A percentile compares a stretch with the other conserved stretches of the same genome.
These are phyloP conservation scores for Drosophila orena DNA, from an alignment of 1,140 invertebrate species.

Conservation along the genomic window DNA sequence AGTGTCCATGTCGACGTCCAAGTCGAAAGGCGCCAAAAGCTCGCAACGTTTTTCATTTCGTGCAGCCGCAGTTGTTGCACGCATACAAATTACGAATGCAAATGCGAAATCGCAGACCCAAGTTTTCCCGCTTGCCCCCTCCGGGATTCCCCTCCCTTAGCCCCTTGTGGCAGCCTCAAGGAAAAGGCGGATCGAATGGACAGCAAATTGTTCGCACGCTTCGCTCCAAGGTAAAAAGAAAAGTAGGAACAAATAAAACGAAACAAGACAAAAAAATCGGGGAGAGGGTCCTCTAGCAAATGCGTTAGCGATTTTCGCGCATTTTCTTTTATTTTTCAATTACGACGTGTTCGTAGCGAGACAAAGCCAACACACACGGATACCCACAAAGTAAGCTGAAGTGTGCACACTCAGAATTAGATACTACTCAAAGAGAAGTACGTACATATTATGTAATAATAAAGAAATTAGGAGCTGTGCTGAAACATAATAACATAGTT, in stretches of 20 bases:
- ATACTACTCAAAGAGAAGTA: background rate
- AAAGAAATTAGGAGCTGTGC: too few species aligned
- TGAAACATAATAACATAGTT: background rate
- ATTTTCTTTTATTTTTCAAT: constrained; percentile 82
- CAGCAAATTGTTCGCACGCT: constrained; percentile 79
- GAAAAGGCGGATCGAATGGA: constrained; percentile 64
- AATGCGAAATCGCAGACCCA: constrained; percentile 51
- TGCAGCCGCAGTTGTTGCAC: constrained; percentile 54
- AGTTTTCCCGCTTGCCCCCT: constrained; percentile 2
- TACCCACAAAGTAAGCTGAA: background rate
- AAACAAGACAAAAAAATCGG: background rate
- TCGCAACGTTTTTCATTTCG: constrained; percentile 54
- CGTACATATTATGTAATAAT: too few species aligned
- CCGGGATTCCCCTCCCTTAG: background rate
- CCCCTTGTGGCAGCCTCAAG: constrained; percentile 14
- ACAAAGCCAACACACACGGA: constrained; percentile 23
- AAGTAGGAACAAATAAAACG: background rate
- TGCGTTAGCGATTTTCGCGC: constrained; percentile 70
- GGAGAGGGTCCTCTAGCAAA: constrained; percentile 33
- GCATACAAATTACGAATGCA: constrained; percentile 69
- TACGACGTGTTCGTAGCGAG: constrained; percentile 49
- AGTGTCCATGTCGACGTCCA: constrained; percentile 30
- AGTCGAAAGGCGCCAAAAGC: constrained; percentile 72
- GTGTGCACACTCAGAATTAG: background rate
- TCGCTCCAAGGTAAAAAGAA: constrained; percentile 42